Percentiles rank a stretch among this genome's conserved stretches.
These are phyloP conservation scores for Neosalanx taihuensis DNA, from an alignment of 2,797 vertebrate species.

Conservation along the genomic window DNA sequence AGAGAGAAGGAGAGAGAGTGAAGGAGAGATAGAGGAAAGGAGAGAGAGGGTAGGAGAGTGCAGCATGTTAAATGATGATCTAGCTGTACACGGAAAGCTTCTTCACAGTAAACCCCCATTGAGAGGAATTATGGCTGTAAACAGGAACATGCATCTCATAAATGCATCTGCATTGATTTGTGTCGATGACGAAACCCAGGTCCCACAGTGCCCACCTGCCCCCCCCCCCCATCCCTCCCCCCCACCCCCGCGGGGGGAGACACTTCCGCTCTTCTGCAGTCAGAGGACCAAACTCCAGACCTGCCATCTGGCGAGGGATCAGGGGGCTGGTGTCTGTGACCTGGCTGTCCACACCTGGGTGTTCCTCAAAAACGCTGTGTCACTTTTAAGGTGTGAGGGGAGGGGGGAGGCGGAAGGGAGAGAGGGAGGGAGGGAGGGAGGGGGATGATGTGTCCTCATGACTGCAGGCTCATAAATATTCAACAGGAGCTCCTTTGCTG, in stretches of 20 bases:
- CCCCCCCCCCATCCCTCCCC: slow-evolving; percentile 43
- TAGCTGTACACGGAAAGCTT: slow-evolving; percentile 54
- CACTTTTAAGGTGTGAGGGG: slow-evolving; percentile 13
- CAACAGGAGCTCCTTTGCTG: slow-evolving; percentile 10
- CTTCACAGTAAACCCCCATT: slow-evolving; percentile 49
- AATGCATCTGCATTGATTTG: slow-evolving; percentile 71
- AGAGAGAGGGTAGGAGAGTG: slow-evolving; percentile 34
- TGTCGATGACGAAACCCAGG: slow-evolving; percentile 41
- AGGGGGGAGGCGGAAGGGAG: neutral
- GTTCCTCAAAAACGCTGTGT: slow-evolving; percentile 28
- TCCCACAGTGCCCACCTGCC: slow-evolving; percentile 32
- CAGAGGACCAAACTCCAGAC: neutral
- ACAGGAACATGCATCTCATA: slow-evolving; percentile 68
- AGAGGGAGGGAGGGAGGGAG: neutral
- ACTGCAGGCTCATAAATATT: slow-evolving; percentile 19
- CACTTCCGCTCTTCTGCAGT: neutral
- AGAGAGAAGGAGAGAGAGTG: slow-evolving; percentile 50
- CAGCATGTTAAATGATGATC: slow-evolving; percentile 65
- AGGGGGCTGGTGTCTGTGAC: slow-evolving; percentile 25
- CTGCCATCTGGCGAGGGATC: slow-evolving; percentile 45
- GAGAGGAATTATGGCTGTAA: slow-evolving; percentile 65
- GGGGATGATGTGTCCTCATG: slow-evolving; percentile 14
- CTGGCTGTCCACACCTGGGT: slow-evolving; percentile 5
- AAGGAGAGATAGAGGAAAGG: slow-evolving; percentile 11
- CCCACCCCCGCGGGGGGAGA: slow-evolving; percentile 16